phyloP scores from a whole-genome alignment of 2,113 vertebrate species.

The Apus apus region DNA sequence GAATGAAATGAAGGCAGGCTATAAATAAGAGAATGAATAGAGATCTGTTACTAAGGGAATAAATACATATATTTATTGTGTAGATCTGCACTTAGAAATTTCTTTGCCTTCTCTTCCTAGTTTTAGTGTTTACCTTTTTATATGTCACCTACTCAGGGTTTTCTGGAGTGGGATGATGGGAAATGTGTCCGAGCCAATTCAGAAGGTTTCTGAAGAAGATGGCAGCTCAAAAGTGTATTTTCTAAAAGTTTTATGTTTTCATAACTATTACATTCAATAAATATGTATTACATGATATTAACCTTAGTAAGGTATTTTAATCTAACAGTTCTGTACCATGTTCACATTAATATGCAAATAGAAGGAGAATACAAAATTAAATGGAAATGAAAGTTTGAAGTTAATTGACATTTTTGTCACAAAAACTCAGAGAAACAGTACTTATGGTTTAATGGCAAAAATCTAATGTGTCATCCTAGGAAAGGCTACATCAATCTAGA shows the following conservation, averaged over 20 bases:
- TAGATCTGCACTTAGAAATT: constrained; percentile 25
- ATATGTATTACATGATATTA: constrained; percentile 69
- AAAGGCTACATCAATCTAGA: constrained; percentile 72
- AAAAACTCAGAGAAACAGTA: constrained; percentile 69
- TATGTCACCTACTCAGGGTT: neutral
- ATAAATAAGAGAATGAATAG: constrained; percentile 66
- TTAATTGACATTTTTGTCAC: constrained; percentile 82
- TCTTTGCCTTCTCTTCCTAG: neutral
- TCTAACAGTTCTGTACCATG: constrained; percentile 67
- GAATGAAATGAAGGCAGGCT: neutral
- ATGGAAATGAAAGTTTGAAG: constrained; percentile 75
- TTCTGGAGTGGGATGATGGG: neutral
- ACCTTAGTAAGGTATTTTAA: constrained; percentile 64
- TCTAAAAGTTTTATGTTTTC: constrained; percentile 33
- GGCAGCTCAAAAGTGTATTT: neutral
- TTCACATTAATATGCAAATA: constrained; percentile 80
- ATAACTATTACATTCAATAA: constrained; percentile 57
- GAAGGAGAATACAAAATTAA: constrained; percentile 73
- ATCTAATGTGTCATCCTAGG: constrained; percentile 72
- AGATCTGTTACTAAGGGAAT: constrained; percentile 20
- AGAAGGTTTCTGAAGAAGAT: neutral
- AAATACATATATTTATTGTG: neutral
- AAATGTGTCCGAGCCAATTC: neutral
- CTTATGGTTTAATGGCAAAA: constrained; percentile 76
- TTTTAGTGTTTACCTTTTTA: neutral